Conservation (phyloP, 2,797 vertebrate species). For the Falco columbarius region DNA sequence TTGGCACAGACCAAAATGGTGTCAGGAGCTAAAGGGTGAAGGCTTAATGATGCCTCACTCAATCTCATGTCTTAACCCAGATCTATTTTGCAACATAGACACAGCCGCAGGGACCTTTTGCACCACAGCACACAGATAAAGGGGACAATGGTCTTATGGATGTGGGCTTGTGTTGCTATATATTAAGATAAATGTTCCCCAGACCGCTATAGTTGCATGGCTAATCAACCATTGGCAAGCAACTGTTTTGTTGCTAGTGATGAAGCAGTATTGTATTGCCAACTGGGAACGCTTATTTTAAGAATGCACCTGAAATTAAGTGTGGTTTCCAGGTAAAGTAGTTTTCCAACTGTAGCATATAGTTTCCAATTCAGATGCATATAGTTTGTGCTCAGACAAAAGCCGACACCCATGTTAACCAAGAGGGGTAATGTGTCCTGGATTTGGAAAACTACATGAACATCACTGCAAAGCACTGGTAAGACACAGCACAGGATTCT, state of each 20-base stretch:
- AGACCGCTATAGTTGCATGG: not conserved
- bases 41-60: not conserved
- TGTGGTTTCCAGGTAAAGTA: not conserved
- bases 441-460: not conserved
- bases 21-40: not conserved
- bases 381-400: not conserved
- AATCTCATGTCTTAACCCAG: not conserved
- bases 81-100: not conserved
- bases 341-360: not conserved
- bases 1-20: not conserved
- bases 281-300: not conserved
- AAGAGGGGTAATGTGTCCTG: accelerated
- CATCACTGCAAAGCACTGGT: not conserved
- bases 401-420: not conserved
- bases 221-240: not conserved
- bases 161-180: not conserved
- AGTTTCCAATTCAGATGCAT: not conserved
- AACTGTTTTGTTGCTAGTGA: not conserved
- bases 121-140: not conserved
- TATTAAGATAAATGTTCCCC: not conserved
- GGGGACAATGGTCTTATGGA: too few relatives aligned
- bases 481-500: not conserved
- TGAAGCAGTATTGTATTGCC: not conserved
- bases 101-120: not conserved
- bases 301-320: not conserved